Evolutionary conservation across 2,797 vertebrate genomes (phyloP).

Genomic region (Darevskia nairensis): DNA sequence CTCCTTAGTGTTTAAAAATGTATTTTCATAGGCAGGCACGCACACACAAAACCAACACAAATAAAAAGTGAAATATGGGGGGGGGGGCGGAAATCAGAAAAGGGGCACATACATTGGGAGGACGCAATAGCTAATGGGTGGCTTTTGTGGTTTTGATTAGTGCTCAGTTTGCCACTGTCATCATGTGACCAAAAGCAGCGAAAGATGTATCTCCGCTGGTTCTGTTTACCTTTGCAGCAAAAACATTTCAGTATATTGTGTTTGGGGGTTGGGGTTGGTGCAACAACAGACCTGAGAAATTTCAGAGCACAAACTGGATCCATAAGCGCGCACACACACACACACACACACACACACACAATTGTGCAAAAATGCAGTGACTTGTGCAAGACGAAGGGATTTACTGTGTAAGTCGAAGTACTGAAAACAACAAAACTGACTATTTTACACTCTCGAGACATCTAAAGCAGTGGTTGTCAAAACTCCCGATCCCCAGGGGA

Average conservation of each 20-base stretch:
- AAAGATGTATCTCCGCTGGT: too few relatives aligned
- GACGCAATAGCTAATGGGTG: background rate
- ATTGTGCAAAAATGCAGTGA: conserved; percentile 33
- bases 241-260: background rate
- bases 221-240: background rate
- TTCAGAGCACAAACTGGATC: background rate
- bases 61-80: background rate
- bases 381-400: conserved; percentile 19
- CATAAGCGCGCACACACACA: background rate
- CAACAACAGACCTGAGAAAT: conserved; percentile 11
- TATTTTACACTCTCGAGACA: too few relatives aligned
- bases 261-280: too few relatives aligned
- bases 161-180: background rate
- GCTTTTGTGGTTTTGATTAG: background rate
- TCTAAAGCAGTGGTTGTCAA: background rate
- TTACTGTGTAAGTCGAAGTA: background rate
- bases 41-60: background rate
- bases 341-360: background rate
- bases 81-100: background rate
- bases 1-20: background rate
- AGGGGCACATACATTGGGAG: background rate
- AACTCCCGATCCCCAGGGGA: background rate
- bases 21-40: background rate
- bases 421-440: background rate
- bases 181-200: background rate